These are phyloP conservation scores for Agriopis marginaria DNA, from an alignment of 2,888 invertebrate species.

Conservation along the genomic window DNA sequence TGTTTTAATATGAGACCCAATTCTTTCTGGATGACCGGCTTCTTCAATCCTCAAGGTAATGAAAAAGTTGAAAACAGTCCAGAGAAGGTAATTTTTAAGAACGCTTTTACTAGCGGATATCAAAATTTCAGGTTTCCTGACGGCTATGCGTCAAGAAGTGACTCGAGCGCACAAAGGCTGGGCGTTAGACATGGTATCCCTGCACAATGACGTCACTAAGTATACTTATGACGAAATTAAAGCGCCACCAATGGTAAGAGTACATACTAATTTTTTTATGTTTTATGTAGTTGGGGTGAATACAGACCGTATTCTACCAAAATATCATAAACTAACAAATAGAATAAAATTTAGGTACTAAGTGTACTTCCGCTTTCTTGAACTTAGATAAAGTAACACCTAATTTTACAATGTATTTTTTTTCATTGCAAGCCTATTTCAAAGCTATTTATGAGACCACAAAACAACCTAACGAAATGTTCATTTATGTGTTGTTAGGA, in stretches of 20 bases:
- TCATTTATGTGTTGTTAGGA: slow-evolving; percentile 79
- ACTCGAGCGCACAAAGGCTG: slow-evolving; percentile 95
- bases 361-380: too few relatives aligned
- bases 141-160: slow-evolving; percentile 97
- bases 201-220: slow-evolving; percentile 93
- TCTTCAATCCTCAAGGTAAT: slow-evolving; percentile 95
- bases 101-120: background rate
- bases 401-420: too few relatives aligned
- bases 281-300: background rate
- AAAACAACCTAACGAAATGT: background rate
- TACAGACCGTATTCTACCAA: too few relatives aligned
- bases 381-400: too few relatives aligned
- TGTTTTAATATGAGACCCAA: slow-evolving; percentile 90
- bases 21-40: slow-evolving; percentile 97
- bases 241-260: slow-evolving; percentile 87
- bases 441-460: background rate
- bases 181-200: slow-evolving; percentile 94
- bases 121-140: slow-evolving; percentile 90
- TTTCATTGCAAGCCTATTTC: too few relatives aligned
- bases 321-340: too few relatives aligned
- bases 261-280: background rate
- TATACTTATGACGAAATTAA: slow-evolving; percentile 89
- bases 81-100: background rate
- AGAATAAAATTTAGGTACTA: too few relatives aligned
- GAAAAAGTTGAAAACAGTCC: background rate